Percentiles rank a stretch among this genome's conserved stretches.
These are phyloP conservation scores for Chironomus tentans DNA, from an alignment of 2,888 invertebrate species.

Conservation along the genomic window DNA sequence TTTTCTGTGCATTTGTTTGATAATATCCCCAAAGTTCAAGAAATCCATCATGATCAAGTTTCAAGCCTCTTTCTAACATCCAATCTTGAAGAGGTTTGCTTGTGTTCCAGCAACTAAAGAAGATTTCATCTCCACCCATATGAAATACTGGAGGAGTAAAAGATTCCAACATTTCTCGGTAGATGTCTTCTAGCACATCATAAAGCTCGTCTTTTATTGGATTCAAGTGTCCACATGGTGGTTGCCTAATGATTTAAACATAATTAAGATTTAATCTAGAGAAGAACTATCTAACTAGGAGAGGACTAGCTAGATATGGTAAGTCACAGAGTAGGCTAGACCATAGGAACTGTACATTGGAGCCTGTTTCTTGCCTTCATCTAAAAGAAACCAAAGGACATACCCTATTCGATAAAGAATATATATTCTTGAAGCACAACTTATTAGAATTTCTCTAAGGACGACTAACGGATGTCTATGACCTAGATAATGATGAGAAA, in stretches of 20 bases:
- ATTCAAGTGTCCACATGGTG: conserved; percentile 50
- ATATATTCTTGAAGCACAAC: no score
- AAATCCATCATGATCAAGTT: conserved; percentile 45
- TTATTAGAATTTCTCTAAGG: no score
- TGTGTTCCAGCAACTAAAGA: conserved; percentile 58
- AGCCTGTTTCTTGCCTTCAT: no score
- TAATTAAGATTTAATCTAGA: no score
- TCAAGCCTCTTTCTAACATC: conserved; percentile 52
- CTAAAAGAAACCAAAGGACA: no score
- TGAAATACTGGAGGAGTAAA: conserved; percentile 57
- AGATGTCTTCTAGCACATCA: conserved; percentile 53
- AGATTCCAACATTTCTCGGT: conserved; percentile 52
- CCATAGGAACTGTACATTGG: no score
- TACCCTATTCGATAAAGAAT: no score
- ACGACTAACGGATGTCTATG: no score
- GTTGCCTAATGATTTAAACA: neutral
- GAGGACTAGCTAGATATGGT: no score
- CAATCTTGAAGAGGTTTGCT: conserved; percentile 52
- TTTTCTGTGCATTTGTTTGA: conserved; percentile 45
- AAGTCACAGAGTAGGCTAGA: no score
- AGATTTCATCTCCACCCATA: conserved; percentile 72
- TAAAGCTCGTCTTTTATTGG: conserved; percentile 56
- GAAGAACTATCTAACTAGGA: no score
- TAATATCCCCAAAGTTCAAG: conserved; percentile 58
- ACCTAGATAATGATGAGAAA: no score